Evolutionary conservation across 2,888 invertebrate species (phyloP), one percentile per base, ranked within the genome.

Genomic region (Crioceris asparagi): DNA sequence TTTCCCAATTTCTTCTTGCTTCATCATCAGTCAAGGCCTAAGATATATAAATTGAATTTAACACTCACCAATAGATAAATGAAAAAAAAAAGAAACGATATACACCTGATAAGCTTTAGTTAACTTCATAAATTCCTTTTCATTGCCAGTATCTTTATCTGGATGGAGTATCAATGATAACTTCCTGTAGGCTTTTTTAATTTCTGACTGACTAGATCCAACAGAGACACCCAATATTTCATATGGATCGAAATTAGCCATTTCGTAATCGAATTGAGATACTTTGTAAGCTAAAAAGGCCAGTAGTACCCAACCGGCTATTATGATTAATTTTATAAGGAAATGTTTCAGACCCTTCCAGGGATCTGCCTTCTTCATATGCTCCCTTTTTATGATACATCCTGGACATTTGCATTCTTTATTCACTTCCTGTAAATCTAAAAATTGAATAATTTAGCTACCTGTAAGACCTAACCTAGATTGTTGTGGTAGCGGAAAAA

Each of bases 161-260:
- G 98, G 98, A 79, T 99, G 98, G 53, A 88, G 77, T 49, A 90
- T 80, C 35, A 96, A 71, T 19, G 94, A 94, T 38, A 96, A 74
- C 62, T 88, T 87, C 41, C 93, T 80, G 63, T 98, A 99, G 8
- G 93, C 90, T 65, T 84, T 92, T 64, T 93, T 97, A 34, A 99
- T 91, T 56, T 93, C 91, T 16, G 75, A 71, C 61, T 83, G 80
- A 23, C 86, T 81, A 11, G 97, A 79, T 37, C 87, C 90, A 43
- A 84, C 72, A 36, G 93, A 86, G 47, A 98, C 74, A 32, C 83
- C 85, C 40, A 98, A 71, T 58, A 98, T 96, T 61, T 90, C 88
- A 68, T 91, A 98, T 0, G 98, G 98, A 72, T 98, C 97, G 69
- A 97, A 99, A 64, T 96, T 97, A 5, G 91, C 87, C 80, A 92